phyloP scores from a whole-genome alignment of 1,140 invertebrate genomes.

The Calliphora vicina region DNA sequence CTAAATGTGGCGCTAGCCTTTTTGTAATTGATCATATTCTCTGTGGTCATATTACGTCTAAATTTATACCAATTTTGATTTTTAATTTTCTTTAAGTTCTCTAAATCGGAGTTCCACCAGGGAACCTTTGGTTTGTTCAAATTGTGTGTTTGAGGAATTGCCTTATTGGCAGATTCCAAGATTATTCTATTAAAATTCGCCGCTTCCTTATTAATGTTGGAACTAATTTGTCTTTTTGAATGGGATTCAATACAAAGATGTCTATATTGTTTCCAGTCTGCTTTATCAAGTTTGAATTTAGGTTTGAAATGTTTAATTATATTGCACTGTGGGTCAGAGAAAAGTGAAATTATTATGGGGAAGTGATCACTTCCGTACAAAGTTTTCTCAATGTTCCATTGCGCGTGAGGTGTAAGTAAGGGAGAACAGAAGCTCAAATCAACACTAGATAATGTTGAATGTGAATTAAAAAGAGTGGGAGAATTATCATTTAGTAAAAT shows the following conservation, averaged over 20 bases:
- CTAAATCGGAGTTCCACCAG: constrained; percentile 16
- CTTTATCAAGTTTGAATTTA: neutral
- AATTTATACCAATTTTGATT: neutral
- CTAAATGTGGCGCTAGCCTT: constrained; percentile 15
- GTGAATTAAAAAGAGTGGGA: constrained; percentile 30
- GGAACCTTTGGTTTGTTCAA: neutral
- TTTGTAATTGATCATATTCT: constrained; percentile 14
- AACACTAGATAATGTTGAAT: constrained; percentile 30
- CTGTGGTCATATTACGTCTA: constrained; percentile 12
- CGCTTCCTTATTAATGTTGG: constrained; percentile 21
- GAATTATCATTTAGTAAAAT: constrained; percentile 37
- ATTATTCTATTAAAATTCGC: constrained; percentile 19
- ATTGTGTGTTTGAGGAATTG: neutral
- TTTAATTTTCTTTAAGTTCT: neutral
- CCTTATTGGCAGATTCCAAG: neutral
- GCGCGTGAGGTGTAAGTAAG: constrained; percentile 26
- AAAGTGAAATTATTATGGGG: constrained; percentile 39
- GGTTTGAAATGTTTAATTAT: neutral
- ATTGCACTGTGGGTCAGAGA: neutral
- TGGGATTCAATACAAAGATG: too few species aligned
- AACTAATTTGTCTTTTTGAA: neutral
- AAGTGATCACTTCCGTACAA: constrained; percentile 41
- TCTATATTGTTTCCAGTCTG: constrained; percentile 18
- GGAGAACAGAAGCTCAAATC: too few species aligned
- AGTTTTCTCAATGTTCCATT: constrained; percentile 39